Conservation (phyloP, 2,888 invertebrate genomes). For the Synergus laeviventris region DNA sequence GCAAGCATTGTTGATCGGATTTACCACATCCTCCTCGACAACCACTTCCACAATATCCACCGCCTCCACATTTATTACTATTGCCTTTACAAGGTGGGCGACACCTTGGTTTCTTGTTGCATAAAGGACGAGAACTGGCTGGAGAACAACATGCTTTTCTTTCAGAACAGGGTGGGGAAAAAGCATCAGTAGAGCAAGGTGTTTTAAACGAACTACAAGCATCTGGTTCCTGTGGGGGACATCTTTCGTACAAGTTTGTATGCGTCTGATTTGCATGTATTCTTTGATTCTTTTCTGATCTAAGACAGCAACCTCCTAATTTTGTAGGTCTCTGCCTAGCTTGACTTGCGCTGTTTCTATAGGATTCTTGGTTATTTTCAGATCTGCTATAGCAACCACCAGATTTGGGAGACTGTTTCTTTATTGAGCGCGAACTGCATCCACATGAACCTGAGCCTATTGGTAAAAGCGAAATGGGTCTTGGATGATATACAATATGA, state of each 20-base stretch:
- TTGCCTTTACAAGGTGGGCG: conserved; percentile 55
- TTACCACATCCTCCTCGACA: conserved; percentile 67
- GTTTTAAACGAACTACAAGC: not conserved
- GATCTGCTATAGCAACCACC: conserved; percentile 30
- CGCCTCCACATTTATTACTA: conserved; percentile 59
- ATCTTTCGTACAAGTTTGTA: not conserved
- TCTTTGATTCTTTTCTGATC: not conserved
- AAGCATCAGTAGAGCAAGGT: conserved; percentile 27
- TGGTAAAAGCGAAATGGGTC: not conserved
- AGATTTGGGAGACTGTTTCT: not conserved
- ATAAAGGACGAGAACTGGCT: conserved; percentile 56
- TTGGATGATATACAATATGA: not conserved
- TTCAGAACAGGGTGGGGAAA: conserved; percentile 56
- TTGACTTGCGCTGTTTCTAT: not conserved
- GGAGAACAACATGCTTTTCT: conserved; percentile 60
- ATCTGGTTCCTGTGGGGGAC: not conserved
- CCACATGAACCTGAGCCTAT: not conserved
- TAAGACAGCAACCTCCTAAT: conserved; percentile 25
- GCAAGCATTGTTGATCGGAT: conserved; percentile 63
- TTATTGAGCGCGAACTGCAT: not conserved
- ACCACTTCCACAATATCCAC: conserved; percentile 67
- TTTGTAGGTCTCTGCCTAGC: not conserved
- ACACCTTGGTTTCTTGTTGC: conserved; percentile 52
- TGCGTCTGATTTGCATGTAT: not conserved
- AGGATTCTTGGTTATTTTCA: not conserved